Base-by-base conservation (phyloP, 2,888 invertebrate species). In the Tryphoninae sp. region DNA sequence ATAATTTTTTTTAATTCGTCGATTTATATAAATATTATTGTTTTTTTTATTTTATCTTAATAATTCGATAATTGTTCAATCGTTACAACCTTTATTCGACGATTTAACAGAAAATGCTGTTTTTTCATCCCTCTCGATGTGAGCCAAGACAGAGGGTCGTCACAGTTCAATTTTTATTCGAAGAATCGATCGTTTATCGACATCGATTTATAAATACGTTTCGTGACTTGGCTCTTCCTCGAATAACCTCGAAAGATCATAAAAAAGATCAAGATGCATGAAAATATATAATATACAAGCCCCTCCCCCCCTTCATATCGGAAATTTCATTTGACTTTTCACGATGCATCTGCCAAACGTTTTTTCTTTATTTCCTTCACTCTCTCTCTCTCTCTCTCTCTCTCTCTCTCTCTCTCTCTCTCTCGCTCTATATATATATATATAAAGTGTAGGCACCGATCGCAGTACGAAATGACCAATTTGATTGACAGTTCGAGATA, bases 401-500 rank as follows among this genome's bases (percentile, higher is more conserved):
- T 72, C 13, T 16, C 55, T 11, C 23, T n/a, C 33, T 61, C 9
- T 33, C 55, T 72, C 13, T 16, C 55, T 11, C 23, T n/a, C 33
- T 61, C 9, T 33, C 55, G 65, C 13, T 16, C 55, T 11, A 16
- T n/a, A 45, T 45, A 45, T 45, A 13, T 13, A 45, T 13, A 6
- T 23, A 16, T 40, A 11, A 22, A 53, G 2, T 42, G n/a, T 58
- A 58, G 8, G 23, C 26, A 40, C 33, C 6, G 64, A 42, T 53
- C 19, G 64, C 75, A 42, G 72, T 49, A 67, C n/a, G 67, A 51
- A 77, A 72, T 49, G 67, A 55, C 65, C 64, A 67, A 61, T 81
- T 53, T 71, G 78, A 78, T 81, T 75, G 81, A 78, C 81, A 71
- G 51, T 8, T 16, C 67, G 11, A 51, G 78, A 81, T 74, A 78